phyloP scores from a whole-genome alignment of 1,140 invertebrate genomes.

The Bathynomus jamesi region DNA sequence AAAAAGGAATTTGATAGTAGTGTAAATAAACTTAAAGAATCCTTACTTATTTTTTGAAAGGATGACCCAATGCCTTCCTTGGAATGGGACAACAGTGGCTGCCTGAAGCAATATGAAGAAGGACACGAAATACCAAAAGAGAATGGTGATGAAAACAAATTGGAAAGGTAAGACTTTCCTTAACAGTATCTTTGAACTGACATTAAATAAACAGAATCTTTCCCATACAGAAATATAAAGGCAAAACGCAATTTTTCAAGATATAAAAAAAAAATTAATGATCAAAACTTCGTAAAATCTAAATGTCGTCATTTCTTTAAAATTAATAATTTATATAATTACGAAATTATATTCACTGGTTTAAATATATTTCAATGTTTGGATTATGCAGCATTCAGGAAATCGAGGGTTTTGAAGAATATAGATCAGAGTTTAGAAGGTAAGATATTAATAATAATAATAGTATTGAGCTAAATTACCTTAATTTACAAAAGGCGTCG shows the following conservation, averaged over 20 bases:
- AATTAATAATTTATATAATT: no score
- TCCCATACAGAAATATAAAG: no score
- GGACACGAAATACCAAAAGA: slow-evolving; percentile 17
- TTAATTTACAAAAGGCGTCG: no score
- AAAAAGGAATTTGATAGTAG: no score
- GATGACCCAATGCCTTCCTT: slow-evolving; percentile 40
- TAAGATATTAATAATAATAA: slow-evolving; percentile 33
- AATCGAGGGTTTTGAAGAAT: slow-evolving; percentile 33
- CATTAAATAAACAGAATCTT: no score
- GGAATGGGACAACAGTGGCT: slow-evolving; percentile 43
- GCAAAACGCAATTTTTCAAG: no score
- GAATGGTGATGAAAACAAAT: slow-evolving; percentile 5
- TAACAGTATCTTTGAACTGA: no score
- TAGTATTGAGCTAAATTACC: no score
- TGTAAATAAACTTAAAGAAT: no score
- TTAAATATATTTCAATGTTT: slow-evolving; percentile 1
- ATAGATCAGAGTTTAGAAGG: slow-evolving; percentile 38
- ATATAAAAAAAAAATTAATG: no score
- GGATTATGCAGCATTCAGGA: slow-evolving; percentile 22
- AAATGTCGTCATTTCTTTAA: no score
- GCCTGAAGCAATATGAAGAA: slow-evolving; percentile 33
- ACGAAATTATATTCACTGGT: neutral
- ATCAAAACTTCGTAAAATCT: no score
- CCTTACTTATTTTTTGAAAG: neutral
- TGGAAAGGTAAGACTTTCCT: slow-evolving; percentile 17